Evolutionary conservation across 2,113 vertebrate species (phyloP), one percentile per base, ranked within the genome.

Genomic region (Morone chrysops): DNA sequence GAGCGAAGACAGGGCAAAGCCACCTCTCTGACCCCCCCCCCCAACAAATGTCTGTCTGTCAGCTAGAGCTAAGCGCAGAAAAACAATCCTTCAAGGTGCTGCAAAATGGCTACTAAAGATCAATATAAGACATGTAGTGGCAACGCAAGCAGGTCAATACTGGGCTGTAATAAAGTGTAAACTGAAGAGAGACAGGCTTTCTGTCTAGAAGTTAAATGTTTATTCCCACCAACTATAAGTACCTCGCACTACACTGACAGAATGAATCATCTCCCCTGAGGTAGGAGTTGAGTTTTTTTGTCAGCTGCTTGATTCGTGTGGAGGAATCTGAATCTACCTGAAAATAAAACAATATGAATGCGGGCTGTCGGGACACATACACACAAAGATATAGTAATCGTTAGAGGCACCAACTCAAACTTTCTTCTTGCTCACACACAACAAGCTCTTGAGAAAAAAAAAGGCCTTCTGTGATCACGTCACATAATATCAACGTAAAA

Each of bases 71-170:
- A 25, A 84, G 31, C 50, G 68, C 70, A 40, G 43, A 70, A 80
- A 83, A 84, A 82, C 54, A 41, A 70, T 50, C 62, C 72, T 65
- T 86, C 78, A 72, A 67, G 69, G 50, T 82, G 65, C n/a, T n/a
- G 54, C 13, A 14, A 60, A 83, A 75, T 86, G 31, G 3, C 75
- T 67, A 67, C 48, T 68, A 79, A 69, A 18, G 70, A 72, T 89
- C 71, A 73, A 88, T 88, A 68, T 10, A 22, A 78, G 36, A 22
- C 56, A 71, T 75, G 43, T 47, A 60, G 70, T 87, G 76, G 87
- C 79, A 76, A 72, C 66, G n/a, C 71, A 38, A 68, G 76, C 31
- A 40, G 31, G 63, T 81, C 78, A 77, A 72, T 84, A 82, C 36
- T 20, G 6, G 14, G 16, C 36, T 61, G 38, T 43, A 60, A 84